These are phyloP conservation scores for Trematomus bernacchii DNA, from an alignment of 2,797 vertebrate genomes.

Conservation along the genomic window DNA sequence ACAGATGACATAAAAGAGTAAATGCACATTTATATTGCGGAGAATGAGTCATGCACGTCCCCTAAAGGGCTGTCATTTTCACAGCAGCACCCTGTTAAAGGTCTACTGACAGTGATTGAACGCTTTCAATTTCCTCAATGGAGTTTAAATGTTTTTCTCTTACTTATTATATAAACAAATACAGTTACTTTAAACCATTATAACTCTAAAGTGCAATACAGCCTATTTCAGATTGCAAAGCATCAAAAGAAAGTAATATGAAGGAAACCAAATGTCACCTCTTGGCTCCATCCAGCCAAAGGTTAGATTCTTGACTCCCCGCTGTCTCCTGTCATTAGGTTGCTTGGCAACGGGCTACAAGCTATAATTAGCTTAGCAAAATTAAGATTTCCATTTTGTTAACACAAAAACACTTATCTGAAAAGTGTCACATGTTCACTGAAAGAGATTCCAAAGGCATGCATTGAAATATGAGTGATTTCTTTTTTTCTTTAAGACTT, in stretches of 20 bases:
- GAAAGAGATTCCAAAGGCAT: slow-evolving; percentile 73
- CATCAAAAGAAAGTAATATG: slow-evolving; percentile 75
- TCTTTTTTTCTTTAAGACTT: slow-evolving; percentile 56
- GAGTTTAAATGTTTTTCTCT: slow-evolving; percentile 31
- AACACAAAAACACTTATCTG: slow-evolving; percentile 83
- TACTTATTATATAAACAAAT: slow-evolving; percentile 24
- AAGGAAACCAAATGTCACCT: slow-evolving; percentile 82
- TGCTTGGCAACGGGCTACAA: slow-evolving; percentile 82
- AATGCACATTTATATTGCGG: slow-evolving; percentile 41
- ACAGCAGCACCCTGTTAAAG: slow-evolving; percentile 24
- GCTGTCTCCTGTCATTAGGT: slow-evolving; percentile 86
- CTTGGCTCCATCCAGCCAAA: slow-evolving; percentile 82
- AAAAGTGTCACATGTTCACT: slow-evolving; percentile 81
- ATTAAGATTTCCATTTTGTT: slow-evolving; percentile 85
- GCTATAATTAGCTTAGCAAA: slow-evolving; percentile 85
- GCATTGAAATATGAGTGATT: slow-evolving; percentile 74
- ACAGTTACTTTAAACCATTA: slow-evolving; percentile 30
- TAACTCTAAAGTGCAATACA: slow-evolving; percentile 43
- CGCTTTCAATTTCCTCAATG: slow-evolving; percentile 39
- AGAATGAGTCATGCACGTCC: slow-evolving; percentile 54
- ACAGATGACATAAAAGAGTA: neutral
- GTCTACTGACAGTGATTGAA: slow-evolving; percentile 51
- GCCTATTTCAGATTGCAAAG: slow-evolving; percentile 34
- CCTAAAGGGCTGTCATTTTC: slow-evolving; percentile 49
- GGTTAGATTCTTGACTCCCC: slow-evolving; percentile 86